Evolutionary conservation across 2,113 vertebrate species (phyloP), one percentile per base, ranked within the genome.

Genomic region (Leucopsar rothschildi): DNA sequence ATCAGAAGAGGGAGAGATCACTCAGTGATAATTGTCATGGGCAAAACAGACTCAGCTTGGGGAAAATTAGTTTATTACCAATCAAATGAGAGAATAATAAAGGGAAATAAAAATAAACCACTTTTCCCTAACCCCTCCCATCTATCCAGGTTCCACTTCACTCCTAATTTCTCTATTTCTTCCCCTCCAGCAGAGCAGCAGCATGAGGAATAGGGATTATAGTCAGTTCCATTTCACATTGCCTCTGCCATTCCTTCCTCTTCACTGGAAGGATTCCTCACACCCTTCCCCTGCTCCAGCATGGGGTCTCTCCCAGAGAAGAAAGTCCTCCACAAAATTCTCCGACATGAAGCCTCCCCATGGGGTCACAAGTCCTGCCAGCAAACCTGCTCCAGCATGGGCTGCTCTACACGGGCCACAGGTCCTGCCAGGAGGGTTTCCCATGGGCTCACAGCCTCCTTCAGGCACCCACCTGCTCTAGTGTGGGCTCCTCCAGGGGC

Each of bases 191-290:
- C 13, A 40, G 39, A 39, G 24, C 29, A 82, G 29, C 13, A 9
- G 16, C 13, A 3, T 18, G 23, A 24, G 9, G 15, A 25, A 47
- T 35, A 9, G 16, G 11, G 3, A 4, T 15, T n/a, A 7, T 28
- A 37, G 19, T 59, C 33, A 28, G 15, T 19, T 59, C 21, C 37
- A 39, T 44, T 19, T 45, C 8, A 59, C 0, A 0, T 66, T 45
- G 19, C 66, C 10, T 44, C 37, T 81, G 39, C 15, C 20, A 9
- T 9, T 66, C n/a, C 37, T 52, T 59, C 3, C 23, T 59, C 24
- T 28, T 60, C 39, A 22, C 1, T 2, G 29, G 29, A 20, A 79
- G 5, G 21, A 17, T n/a, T 79, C 33, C 56, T 63, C 49, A 45
- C 8, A n/a, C 5, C 44, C 45, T 52, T 37, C 13, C 13, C 4